Evolutionary conservation across 64 coral and sea anemone species (phyloP).

Genomic region (Stichodactyla mertensii): DNA sequence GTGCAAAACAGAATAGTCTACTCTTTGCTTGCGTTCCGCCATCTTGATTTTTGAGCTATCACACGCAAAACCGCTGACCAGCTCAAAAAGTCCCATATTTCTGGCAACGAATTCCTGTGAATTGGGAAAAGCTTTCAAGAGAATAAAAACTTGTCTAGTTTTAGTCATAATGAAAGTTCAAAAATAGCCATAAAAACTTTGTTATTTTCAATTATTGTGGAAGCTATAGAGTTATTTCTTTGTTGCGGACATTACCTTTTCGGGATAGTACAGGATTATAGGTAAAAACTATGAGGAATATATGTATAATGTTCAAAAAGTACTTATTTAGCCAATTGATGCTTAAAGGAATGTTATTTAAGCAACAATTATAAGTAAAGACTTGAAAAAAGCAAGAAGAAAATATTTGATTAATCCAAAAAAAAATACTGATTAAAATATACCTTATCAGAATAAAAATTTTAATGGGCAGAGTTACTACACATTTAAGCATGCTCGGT

Average conservation of each 20-base stretch:
- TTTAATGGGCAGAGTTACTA: not conserved
- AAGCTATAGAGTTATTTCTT: not conserved
- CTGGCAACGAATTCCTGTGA: constrained; percentile 3
- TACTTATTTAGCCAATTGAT: not conserved
- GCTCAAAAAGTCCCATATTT: no score
- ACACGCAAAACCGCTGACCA: no score
- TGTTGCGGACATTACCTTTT: constrained; percentile 30
- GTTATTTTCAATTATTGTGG: not conserved
- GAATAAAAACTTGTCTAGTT: not conserved
- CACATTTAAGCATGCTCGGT: not conserved
- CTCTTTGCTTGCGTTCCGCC: no score
- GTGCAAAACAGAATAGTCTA: no score
- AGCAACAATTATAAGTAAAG: not conserved
- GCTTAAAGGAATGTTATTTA: not conserved
- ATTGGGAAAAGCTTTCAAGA: constrained; percentile 7
- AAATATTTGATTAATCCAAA: not conserved
- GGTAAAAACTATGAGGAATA: not conserved
- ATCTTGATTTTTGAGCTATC: no score
- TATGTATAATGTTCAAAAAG: not conserved
- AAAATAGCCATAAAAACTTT: not conserved
- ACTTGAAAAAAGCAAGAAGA: not conserved
- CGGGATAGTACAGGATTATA: constrained; percentile 1
- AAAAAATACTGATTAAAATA: not conserved
- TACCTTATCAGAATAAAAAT: not conserved
- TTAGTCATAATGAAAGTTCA: not conserved